Percentiles rank a stretch among this genome's conserved stretches.
These are phyloP conservation scores for Pardalotus punctatus DNA, from an alignment of 2,113 vertebrate species.

Conservation along the genomic window DNA sequence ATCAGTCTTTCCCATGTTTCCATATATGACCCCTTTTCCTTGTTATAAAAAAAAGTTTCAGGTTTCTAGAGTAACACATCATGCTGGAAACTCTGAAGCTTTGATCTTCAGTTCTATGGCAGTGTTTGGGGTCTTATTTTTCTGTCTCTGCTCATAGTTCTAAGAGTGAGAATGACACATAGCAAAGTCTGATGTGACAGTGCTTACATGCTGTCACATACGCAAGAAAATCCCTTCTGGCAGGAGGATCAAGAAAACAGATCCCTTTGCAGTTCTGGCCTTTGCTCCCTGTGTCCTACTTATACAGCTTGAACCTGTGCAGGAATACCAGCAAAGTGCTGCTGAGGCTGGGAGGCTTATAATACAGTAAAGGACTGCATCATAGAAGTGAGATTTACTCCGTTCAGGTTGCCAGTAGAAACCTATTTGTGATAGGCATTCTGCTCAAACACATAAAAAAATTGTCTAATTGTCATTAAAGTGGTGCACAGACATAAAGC, in stretches of 20 bases:
- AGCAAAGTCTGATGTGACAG: background rate
- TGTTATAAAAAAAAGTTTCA: background rate
- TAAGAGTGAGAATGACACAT: background rate
- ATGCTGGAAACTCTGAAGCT: background rate
- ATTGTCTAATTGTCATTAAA: background rate
- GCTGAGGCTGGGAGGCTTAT: background rate
- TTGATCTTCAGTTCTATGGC: background rate
- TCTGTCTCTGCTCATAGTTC: background rate
- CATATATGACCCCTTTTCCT: background rate
- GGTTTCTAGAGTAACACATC: background rate
- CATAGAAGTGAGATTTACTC: background rate
- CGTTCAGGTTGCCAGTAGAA: background rate
- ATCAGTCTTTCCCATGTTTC: background rate
- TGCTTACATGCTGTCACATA: background rate
- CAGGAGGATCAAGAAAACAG: background rate
- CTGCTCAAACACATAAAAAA: background rate
- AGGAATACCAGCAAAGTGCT: background rate
- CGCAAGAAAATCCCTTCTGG: fast-evolving
- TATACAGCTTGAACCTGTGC: background rate
- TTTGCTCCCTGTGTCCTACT: background rate
- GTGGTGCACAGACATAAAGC: background rate
- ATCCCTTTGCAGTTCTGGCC: background rate
- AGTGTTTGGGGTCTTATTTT: background rate
- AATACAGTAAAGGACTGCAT: background rate
- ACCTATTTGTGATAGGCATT: background rate